Base-by-base conservation (phyloP, 2,113 vertebrate genomes). In the Danionella cerebrum region DNA sequence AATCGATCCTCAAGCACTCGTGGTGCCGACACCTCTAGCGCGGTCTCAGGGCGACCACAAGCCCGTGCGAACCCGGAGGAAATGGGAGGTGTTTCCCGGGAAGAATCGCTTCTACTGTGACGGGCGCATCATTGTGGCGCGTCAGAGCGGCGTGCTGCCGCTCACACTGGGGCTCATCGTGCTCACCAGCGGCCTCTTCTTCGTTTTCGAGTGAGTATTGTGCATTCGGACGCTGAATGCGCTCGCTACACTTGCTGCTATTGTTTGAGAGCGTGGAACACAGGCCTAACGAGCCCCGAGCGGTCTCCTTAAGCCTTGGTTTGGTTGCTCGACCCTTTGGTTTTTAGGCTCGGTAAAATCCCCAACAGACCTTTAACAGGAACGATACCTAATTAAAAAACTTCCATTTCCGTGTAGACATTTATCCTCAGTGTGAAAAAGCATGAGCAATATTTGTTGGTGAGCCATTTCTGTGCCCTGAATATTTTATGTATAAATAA, bases 71-170 rank as follows among this genome's bases (percentile, higher is more conserved):
- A 80, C 80, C 6, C 83, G 73, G 69, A 90, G 89, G 66, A 93
- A 93, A 78, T 94, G 94, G 94, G 85, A 94, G 78, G 89, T 89
- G 65, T 94, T 95, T 84, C 92, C 93, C 19, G 94, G 93, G 10
- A 92, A 90, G 81, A 96, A 96, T 64, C 92, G 93, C 77, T 96
- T 96, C 83, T 93, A 73, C 82, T 96, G 94, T 83, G 91, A 89
- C 69, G 94, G 94, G 21, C 86, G 94, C 71, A 82, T 97, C 48
- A 90, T 96, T 62, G 78, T 91, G 74, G 90, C 93, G 13, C 85
- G 91, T 21, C 91, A 93, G 80, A 91, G 89, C 42, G 92, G 94
- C 44, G 92, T 95, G 63, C 85, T 95, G 58, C 91, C 84, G 33
- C 89, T 96, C 77, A 97, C 94, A 3, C 84, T 96, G 73, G 90